Conservation (phyloP, 2,888 invertebrate genomes). For the Tachina fera region DNA sequence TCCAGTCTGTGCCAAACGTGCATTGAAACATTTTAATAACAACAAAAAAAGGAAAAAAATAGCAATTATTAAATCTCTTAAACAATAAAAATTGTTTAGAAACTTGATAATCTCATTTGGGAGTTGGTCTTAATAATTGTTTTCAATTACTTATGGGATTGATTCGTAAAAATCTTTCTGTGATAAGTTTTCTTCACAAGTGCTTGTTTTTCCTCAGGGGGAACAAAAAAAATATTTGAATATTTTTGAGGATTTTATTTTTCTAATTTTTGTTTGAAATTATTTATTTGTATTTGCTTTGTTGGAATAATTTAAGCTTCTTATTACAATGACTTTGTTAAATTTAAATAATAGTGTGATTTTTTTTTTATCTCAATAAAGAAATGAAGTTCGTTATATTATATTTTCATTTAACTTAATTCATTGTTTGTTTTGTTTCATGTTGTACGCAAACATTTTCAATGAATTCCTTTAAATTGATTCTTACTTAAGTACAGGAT, state of each 20-base stretch:
- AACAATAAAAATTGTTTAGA: slow-evolving; percentile 41
- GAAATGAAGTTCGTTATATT: too few species aligned
- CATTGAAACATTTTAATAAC: slow-evolving; percentile 15
- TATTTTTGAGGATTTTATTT: background rate
- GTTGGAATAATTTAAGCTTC: too few species aligned
- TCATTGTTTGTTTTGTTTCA: too few species aligned
- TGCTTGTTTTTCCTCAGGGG: background rate
- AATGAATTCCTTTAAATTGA: too few species aligned
- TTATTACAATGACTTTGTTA: too few species aligned
- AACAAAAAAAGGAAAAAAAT: background rate
- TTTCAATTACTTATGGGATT: slow-evolving; percentile 24
- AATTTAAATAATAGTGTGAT: too few species aligned
- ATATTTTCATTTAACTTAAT: too few species aligned
- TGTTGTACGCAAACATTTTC: too few species aligned
- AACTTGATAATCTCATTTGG: background rate
- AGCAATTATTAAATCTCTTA: slow-evolving; percentile 14
- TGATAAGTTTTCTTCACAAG: background rate
- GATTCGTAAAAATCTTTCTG: slow-evolving; percentile 1
- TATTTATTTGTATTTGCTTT: too few species aligned
- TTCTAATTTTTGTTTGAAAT: background rate
- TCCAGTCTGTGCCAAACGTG: background rate
- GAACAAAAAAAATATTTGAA: background rate
- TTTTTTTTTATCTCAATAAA: too few species aligned
- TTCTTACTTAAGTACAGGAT: too few species aligned
- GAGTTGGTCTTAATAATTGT: slow-evolving; percentile 16